Conservation (phyloP, 2,797 vertebrate species). For the Buphagus erythrorhynchus region DNA sequence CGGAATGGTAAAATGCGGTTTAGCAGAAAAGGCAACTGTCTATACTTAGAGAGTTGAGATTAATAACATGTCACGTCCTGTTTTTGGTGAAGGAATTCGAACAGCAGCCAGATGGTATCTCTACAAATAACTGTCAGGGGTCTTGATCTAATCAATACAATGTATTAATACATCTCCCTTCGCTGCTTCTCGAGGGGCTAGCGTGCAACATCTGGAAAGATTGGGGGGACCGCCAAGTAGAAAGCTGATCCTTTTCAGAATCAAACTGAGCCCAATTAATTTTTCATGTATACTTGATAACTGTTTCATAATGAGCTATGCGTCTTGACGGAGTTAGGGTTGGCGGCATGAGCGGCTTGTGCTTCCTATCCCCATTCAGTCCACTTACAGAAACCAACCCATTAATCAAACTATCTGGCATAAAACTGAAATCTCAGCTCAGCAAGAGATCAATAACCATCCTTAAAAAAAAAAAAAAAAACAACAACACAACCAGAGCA, state of each 20-base stretch:
- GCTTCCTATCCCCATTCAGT: slow-evolving; percentile 98
- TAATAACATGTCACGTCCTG: slow-evolving; percentile 99
- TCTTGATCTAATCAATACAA: slow-evolving; percentile 99
- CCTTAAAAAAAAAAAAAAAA: slow-evolving; percentile 72
- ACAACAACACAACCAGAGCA: not conserved
- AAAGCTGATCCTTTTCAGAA: slow-evolving; percentile 85
- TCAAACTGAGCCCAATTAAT: slow-evolving; percentile 90
- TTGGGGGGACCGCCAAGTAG: slow-evolving; percentile 80
- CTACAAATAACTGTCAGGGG: slow-evolving; percentile 99
- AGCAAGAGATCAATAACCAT: slow-evolving; percentile 97
- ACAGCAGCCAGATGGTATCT: slow-evolving; percentile 99
- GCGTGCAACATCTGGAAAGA: slow-evolving; percentile 96
- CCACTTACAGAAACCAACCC: slow-evolving; percentile 96
- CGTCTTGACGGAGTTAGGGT: slow-evolving; percentile 85
- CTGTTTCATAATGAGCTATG: slow-evolving; percentile 90
- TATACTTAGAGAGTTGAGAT: slow-evolving; percentile 93
- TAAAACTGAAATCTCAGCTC: slow-evolving; percentile 92
- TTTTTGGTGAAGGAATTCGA: slow-evolving; percentile 99
- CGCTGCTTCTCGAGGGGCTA: slow-evolving; percentile 90
- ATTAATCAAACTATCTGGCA: slow-evolving; percentile 99
- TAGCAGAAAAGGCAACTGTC: slow-evolving; percentile 87
- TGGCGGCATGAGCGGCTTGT: slow-evolving; percentile 87
- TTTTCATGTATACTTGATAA: slow-evolving; percentile 90
- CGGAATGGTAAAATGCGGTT: slow-evolving; percentile 88
- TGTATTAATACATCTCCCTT: slow-evolving; percentile 99